Evolutionary conservation across 1,140 invertebrate genomes (phyloP), one percentile per base, ranked within the genome.

Genomic region (Penaeus indicus): DNA sequence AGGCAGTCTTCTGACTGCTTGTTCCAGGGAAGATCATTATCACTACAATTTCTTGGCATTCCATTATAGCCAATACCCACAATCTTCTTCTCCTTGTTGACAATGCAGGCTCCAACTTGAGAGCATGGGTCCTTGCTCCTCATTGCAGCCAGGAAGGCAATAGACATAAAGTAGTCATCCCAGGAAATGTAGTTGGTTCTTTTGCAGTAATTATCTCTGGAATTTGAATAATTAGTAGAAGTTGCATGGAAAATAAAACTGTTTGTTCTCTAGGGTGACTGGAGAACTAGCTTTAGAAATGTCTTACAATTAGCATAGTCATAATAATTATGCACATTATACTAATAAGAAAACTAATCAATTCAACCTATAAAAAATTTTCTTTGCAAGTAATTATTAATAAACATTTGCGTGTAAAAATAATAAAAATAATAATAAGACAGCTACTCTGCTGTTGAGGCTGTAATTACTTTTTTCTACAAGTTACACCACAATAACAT

Each of bases 61-160:
- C 94, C 95, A 92, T 95, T 95, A 91, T 95, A 95, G 16, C 95
- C 95, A 83, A 94, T 93, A 63, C 94, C 94, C 80, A 95, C 94
- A 79, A 95, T 94, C 90, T 93, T 93, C 5, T 94, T 94, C 4
- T 94, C 92, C 62, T 92, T 90, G 90, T 94, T 94, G 10, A 95
- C 94, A 82, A 95, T 94, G 89, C 94, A 94, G 13, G 94, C 93
- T 62, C 94, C 94, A 80, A 95, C 94, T 92, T 95, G 94, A 27
- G 94, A 94, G 81, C 91, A 92, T 0, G 95, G 94, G 92, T 95
- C 94, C 92, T 95, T 95, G 90, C 94, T 94, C 85, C 94, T 91
- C 91, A 94, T 93, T 22, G 94, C 93, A 75, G 94, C 93, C n/a
- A 95, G 90, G 89, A 94, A 93, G 25, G 94, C 94, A 60, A 94